Evolutionary conservation across 2,888 invertebrate genomes (phyloP), one percentile per base, ranked within the genome.

Genomic region (Phymatocera aterrima): DNA sequence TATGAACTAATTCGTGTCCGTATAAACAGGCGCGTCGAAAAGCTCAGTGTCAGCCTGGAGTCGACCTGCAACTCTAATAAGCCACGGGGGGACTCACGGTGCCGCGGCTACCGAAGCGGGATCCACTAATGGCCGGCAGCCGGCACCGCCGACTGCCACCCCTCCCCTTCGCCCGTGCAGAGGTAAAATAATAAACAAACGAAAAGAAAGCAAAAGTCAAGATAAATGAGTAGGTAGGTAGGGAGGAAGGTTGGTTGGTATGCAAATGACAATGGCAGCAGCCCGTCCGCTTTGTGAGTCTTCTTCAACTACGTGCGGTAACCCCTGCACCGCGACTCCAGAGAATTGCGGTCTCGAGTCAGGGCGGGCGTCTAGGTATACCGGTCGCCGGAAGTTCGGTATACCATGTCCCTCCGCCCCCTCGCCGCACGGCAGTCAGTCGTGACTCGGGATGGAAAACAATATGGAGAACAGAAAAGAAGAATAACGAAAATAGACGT

Each of bases 41-140:
- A 28, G 24, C 57, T 28, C 12, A 28, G 28, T 15, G 12, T 57
- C n/a, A n/a, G n/a, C n/a, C n/a, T n/a, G n/a, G 2, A 40, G 15
- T 51, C 6, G 34, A n/a, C 34, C 64, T 37, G 24, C 18, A 64
- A 64, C 37, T 64, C 64, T 64, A 64, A 64, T 64, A 64, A 64
- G 64, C 68, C 46, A 46, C 43, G 46, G n/a, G n/a, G n/a, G n/a
- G 43, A 68, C 68, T 68, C 43, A 68, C n/a, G n/a, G n/a, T n/a
- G n/a, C n/a, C n/a, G 43, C 68, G 43, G 46, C 68, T 68, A 68
- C 68, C 46, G 68, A 24, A 68, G 68, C 46, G 68, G n/a, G 68
- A 68, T 68, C 68, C 68, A 46, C 46, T 68, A 68, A 34, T 68
- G 68, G 21, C 6, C 46, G 24, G 68, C 43, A 15, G 21, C 34